Evolutionary conservation across 2,113 vertebrate species (phyloP), one percentile per base, ranked within the genome.

Genomic region (Sinocyclocheilus rhinocerous): DNA sequence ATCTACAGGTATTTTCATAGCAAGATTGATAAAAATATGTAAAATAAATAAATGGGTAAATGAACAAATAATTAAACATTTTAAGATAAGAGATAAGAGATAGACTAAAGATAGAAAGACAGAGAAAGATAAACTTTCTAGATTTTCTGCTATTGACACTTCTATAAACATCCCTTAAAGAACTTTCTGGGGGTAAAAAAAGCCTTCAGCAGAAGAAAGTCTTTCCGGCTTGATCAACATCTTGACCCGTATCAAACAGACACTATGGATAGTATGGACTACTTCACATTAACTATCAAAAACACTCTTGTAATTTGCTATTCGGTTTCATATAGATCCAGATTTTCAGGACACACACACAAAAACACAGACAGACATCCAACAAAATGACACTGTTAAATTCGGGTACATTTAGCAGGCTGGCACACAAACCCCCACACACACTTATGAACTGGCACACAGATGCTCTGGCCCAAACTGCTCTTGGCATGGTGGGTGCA

Each of bases 401-500:
- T 48, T 42, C 63, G 39, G 78, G 88, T 73, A 29, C 83, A 82
- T 84, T 88, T 89, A 88, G 86, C 85, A 75, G 29, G 59, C 87
- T 88, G 89, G 89, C 85, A 57, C 70, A 84, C 42, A 81, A 22
- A 22, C n/a, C 11, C 11, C 8, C 20, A 36, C 67, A 73, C 65
- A 55, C 80, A 45, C 84, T 78, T 79, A 26, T 69, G 78, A 85
- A 80, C 63, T 88, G 88, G 84, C 90, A 89, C 65, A 52, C 63
- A 83, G 65, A 83, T 83, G 48, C 48, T 36, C 63, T 72, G 63
- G 81, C 81, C 48, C 76, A 85, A 84, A 75, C 85, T 87, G 80
- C 78, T 86, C 18, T 59, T 90, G 87, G 87, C 88, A 83, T 72
- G 69, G 81, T 84, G 83, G 80, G 50, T 83, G 69, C 67, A 83